phyloP scores from a whole-genome alignment of 1,140 invertebrate species.

The Drosophila bifasciata region DNA sequence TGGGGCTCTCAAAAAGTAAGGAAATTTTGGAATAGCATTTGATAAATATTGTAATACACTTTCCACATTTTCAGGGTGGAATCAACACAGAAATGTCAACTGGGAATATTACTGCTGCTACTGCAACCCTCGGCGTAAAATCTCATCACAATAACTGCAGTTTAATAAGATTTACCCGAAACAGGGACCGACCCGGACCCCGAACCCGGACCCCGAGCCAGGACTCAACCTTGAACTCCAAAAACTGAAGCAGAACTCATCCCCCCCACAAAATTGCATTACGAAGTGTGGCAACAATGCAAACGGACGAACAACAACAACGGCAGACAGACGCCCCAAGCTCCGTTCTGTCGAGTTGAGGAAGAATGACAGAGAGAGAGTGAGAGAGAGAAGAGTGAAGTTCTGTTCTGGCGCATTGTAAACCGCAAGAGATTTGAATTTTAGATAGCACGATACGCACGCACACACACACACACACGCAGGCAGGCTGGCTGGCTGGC shows the following conservation, averaged over 20 bases:
- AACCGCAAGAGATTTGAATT: slow-evolving; percentile 77
- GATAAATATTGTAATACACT: too few species aligned
- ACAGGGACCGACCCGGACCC: slow-evolving; percentile 22
- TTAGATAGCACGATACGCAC: slow-evolving; percentile 61
- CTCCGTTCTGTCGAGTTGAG: neutral
- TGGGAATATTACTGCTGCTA: neutral
- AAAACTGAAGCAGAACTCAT: slow-evolving; percentile 23
- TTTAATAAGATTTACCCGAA: slow-evolving; percentile 63
- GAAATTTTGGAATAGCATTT: too few species aligned
- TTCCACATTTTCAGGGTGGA: too few species aligned
- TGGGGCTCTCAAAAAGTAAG: too few species aligned
- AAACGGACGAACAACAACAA: slow-evolving; percentile 9
- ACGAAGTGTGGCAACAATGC: slow-evolving; percentile 56
- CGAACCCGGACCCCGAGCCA: too few species aligned
- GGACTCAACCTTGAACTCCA: slow-evolving; percentile 60
- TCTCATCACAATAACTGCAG: slow-evolving; percentile 60
- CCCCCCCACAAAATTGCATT: slow-evolving; percentile 66
- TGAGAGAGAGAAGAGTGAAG: neutral
- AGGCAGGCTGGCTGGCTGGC: slow-evolving; percentile 16
- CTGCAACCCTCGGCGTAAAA: slow-evolving; percentile 15
- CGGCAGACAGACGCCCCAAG: slow-evolving; percentile 2
- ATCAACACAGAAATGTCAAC: too few species aligned
- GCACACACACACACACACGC: slow-evolving; percentile 25
- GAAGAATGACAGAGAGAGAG: neutral
- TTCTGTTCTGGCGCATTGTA: slow-evolving; percentile 53